Conservation (phyloP, 2,888 invertebrate species). For the Ptychoptera contaminata region DNA sequence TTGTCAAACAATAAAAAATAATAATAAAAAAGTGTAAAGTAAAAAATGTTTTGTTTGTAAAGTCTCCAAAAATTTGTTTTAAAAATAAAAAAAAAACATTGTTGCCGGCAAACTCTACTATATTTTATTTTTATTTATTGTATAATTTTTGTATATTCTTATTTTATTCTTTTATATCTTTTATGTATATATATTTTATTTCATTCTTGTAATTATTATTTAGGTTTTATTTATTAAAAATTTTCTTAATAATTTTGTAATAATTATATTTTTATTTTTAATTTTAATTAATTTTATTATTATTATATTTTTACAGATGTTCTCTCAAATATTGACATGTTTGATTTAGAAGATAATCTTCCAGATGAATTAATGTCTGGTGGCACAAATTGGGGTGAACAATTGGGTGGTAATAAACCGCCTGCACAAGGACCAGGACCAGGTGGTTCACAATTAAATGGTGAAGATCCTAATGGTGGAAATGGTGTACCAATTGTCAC, state of each 20-base stretch:
- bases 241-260: slow-evolving; percentile 7
- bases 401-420: slow-evolving; percentile 49
- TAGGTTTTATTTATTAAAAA: slow-evolving; percentile 5
- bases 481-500: slow-evolving; percentile 11
- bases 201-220: background rate
- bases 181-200: background rate
- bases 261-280: slow-evolving; percentile 1
- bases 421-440: slow-evolving; percentile 74
- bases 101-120: background rate
- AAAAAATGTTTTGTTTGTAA: too few species aligned
- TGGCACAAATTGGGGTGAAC: slow-evolving; percentile 56
- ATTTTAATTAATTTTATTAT: slow-evolving; percentile 9
- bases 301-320: too few species aligned
- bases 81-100: background rate
- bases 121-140: background rate
- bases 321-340: slow-evolving; percentile 70
- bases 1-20: too few species aligned
- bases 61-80: background rate
- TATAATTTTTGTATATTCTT: background rate
- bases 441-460: slow-evolving; percentile 51
- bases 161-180: background rate
- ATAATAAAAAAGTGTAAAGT: too few species aligned
- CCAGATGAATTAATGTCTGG: slow-evolving; percentile 76
- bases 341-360: slow-evolving; percentile 80
- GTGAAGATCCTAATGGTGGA: slow-evolving; percentile 47